Conservation (phyloP, 2,113 vertebrate genomes). For the Micromys minutus region DNA sequence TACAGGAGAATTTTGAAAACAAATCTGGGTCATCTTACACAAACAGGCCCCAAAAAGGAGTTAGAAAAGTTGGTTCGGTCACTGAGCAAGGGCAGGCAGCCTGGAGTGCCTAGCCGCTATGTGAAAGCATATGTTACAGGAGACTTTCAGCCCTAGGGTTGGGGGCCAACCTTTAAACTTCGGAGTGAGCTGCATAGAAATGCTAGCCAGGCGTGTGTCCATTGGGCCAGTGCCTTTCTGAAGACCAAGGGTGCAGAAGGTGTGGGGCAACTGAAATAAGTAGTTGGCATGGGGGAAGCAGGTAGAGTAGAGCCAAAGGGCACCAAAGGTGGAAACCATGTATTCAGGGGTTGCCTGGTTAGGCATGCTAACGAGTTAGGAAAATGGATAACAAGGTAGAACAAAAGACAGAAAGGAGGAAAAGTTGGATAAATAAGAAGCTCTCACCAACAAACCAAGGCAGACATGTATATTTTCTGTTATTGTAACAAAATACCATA, state of each 20-base stretch:
- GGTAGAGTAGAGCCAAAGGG: too few relatives aligned
- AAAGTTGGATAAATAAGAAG: neutral
- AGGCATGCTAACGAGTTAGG: neutral
- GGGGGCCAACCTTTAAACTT: too few relatives aligned
- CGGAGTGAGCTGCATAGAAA: too few relatives aligned
- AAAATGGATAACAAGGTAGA: neutral
- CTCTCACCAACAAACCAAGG: neutral
- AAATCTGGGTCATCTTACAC: neutral
- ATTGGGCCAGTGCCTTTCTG: neutral
- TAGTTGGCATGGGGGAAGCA: neutral
- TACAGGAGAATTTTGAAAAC: neutral
- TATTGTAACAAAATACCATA: neutral
- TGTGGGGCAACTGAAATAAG: neutral
- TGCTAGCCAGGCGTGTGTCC: too few relatives aligned
- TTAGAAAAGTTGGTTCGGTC: neutral
- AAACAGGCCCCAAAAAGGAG: neutral
- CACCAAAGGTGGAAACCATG: neutral
- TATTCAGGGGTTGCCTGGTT: neutral
- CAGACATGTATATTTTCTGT: neutral
- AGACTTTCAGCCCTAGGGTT: neutral
- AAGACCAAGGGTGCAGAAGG: neutral
- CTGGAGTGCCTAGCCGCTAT: neutral
- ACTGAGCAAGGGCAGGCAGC: neutral
- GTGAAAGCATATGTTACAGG: neutral
- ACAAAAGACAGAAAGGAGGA: neutral